These are phyloP conservation scores for Chaenodraco wilsoni DNA, from an alignment of 2,797 vertebrate genomes.

Conservation along the genomic window DNA sequence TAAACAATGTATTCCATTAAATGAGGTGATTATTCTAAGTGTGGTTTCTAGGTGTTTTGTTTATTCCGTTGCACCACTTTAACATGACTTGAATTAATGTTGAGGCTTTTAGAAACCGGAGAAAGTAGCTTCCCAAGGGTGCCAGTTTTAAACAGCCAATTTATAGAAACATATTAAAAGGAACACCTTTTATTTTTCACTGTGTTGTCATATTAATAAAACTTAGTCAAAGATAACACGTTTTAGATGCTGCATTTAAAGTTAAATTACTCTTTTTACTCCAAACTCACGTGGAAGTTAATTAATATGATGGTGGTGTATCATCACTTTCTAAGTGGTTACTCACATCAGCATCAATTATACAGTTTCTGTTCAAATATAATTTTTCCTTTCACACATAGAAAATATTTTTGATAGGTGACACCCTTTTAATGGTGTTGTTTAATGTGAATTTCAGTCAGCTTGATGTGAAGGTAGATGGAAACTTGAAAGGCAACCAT, in stretches of 20 bases:
- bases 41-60: slow-evolving; percentile 39
- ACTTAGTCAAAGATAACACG: slow-evolving; percentile 1
- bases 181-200: slow-evolving; percentile 37
- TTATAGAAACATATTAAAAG: slow-evolving; percentile 48
- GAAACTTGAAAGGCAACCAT: neutral
- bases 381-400: slow-evolving; percentile 13
- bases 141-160: slow-evolving; percentile 25
- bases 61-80: slow-evolving; percentile 23
- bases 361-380: slow-evolving; percentile 17
- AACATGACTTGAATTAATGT: slow-evolving; percentile 63
- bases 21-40: slow-evolving; percentile 34
- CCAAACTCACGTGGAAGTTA: slow-evolving; percentile 26
- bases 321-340: slow-evolving; percentile 55
- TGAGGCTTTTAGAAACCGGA: slow-evolving; percentile 28
- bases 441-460: slow-evolving; percentile 1
- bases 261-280: slow-evolving; percentile 26
- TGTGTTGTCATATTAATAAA: slow-evolving; percentile 24
- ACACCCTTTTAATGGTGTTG: neutral
- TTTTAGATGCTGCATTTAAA: slow-evolving; percentile 24
- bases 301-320: slow-evolving; percentile 50
- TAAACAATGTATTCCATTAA: slow-evolving; percentile 29
- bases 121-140: slow-evolving; percentile 54
- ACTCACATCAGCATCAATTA: slow-evolving; percentile 50
- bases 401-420: neutral
- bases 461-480: neutral